Percentiles rank a stretch among this genome's conserved stretches.
These are phyloP conservation scores for Sarotherodon lohbergeri DNA, from an alignment of 2,113 vertebrate genomes.

Conservation along the genomic window DNA sequence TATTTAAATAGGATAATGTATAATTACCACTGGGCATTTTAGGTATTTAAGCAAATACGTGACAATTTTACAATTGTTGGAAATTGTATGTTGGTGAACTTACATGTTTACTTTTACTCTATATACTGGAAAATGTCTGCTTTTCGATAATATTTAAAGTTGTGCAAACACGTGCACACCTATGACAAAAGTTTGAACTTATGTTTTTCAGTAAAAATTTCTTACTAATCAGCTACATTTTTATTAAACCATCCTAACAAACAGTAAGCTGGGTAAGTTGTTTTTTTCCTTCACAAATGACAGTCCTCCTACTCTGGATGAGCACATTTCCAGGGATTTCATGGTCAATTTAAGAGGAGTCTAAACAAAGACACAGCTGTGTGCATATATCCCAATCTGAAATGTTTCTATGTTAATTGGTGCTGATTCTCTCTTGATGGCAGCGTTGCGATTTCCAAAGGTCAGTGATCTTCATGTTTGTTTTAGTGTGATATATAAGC, in stretches of 20 bases:
- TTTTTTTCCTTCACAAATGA: not conserved
- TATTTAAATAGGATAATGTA: not conserved
- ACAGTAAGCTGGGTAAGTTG: not conserved
- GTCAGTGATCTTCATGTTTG: conserved; percentile 57
- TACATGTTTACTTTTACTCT: not conserved
- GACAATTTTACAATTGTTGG: not conserved
- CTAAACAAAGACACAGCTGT: conserved; percentile 11
- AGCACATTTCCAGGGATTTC: conserved; percentile 15
- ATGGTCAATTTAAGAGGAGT: conserved; percentile 39
- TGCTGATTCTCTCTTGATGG: conserved; percentile 32
- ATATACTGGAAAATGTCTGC: not conserved
- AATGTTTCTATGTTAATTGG: conserved; percentile 24
- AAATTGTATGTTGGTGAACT: not conserved
- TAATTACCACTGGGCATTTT: not conserved
- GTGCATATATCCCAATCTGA: not conserved
- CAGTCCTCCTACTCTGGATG: not conserved
- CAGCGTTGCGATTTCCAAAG: conserved; percentile 46
- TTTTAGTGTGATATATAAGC: conserved; percentile 3
- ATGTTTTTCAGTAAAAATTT: not conserved
- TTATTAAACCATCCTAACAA: not conserved
- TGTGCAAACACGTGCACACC: not conserved
- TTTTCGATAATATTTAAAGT: not conserved
- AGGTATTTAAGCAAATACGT: not conserved
- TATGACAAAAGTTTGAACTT: not conserved
- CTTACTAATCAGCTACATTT: not conserved